phyloP scores from a whole-genome alignment of 2,888 invertebrate genomes.

The Neocrepidodera transversa region DNA sequence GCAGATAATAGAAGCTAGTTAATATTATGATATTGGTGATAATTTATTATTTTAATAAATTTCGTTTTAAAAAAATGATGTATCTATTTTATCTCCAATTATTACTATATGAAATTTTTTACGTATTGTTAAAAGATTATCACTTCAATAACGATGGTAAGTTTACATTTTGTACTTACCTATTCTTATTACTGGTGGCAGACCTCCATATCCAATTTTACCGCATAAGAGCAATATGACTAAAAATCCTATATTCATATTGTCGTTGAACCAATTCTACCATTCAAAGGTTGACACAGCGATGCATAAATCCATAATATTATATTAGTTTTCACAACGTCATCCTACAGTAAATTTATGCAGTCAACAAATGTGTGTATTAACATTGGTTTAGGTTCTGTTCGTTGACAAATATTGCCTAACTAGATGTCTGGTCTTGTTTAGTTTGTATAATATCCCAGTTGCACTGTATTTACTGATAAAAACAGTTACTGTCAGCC shows the following conservation, averaged over 20 bases:
- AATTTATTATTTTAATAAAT: no score
- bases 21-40: no score
- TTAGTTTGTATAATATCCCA: background rate
- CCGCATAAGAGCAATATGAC: conserved; percentile 41
- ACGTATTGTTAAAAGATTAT: no score
- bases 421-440: conserved; percentile 26
- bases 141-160: no score
- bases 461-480: conserved; percentile 1
- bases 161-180: no score
- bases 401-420: conserved; percentile 48
- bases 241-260: conserved; percentile 40
- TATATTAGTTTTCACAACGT: conserved; percentile 12
- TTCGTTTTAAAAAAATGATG: no score
- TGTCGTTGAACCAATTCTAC: conserved; percentile 14
- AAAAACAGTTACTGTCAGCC: background rate
- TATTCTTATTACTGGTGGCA: conserved; percentile 72
- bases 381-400: conserved; percentile 48
- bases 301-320: conserved; percentile 25
- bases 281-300: conserved; percentile 34
- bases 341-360: conserved; percentile 38
- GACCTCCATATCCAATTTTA: conserved; percentile 57
- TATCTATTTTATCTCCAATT: no score
- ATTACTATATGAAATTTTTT: no score
- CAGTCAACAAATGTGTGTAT: conserved; percentile 47
- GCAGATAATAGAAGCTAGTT: no score